These are phyloP conservation scores for Hydrophis major DNA, from an alignment of 2,797 vertebrate genomes.

Conservation along the genomic window DNA sequence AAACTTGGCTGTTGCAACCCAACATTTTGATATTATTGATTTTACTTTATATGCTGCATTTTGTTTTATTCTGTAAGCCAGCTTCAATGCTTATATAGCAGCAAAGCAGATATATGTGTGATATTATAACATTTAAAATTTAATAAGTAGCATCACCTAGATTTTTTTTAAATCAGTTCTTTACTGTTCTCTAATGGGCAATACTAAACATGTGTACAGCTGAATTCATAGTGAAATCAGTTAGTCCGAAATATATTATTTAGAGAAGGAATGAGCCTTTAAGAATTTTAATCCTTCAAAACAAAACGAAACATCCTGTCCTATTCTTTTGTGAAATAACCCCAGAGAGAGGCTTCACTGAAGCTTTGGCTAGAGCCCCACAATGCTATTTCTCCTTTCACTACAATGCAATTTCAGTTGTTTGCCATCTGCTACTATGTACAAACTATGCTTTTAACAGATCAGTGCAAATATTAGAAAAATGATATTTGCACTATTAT, in stretches of 20 bases:
- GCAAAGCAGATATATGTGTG: not conserved
- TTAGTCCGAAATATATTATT: not conserved
- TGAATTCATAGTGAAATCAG: not conserved
- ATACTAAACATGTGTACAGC: not conserved
- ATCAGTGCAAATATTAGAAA: not conserved
- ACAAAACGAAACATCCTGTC: not conserved
- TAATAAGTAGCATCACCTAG: not conserved
- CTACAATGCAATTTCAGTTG: conserved; percentile 3
- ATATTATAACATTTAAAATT: not conserved
- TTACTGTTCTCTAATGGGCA: not conserved
- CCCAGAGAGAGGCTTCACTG: not conserved
- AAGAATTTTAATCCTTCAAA: not conserved
- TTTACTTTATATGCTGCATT: not conserved
- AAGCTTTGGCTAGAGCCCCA: not conserved
- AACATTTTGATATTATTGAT: not conserved
- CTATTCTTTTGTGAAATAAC: not conserved
- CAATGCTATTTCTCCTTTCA: not conserved
- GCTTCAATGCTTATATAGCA: not conserved
- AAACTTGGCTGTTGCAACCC: not conserved
- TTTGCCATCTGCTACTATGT: conserved; percentile 1
- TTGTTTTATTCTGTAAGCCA: not conserved
- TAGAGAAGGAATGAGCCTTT: not conserved
- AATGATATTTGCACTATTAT: conserved; percentile 12
- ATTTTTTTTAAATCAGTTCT: not conserved
- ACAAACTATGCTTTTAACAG: not conserved